Evolutionary conservation across 2,113 vertebrate species (phyloP), one percentile per base, ranked within the genome.

Genomic region (Pelvicachromis taeniatus): DNA sequence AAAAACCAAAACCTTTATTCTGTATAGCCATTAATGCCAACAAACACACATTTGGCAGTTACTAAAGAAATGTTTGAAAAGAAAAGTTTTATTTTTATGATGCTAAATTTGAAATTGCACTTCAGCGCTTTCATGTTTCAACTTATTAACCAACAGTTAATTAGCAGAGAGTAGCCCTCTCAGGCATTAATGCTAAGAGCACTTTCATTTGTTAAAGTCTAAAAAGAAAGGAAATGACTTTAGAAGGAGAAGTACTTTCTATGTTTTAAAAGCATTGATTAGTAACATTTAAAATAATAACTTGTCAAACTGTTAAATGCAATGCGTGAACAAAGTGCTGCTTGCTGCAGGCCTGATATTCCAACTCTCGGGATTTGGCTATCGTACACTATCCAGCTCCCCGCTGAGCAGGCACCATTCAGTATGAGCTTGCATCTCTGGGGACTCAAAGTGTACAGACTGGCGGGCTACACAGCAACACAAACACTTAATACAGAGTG

Each of bases 361-460:
- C 53, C 31, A 56, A 33, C 89, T 79, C 77, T 13, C 9, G 50
- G 89, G 89, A 90, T 90, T 87, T 86, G 58, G 38, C 55, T 59
- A 73, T 89, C 77, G 26, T 79, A 56, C 56, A 54, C 73, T 77
- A 19, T 63, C 68, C 58, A 23, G 81, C 78, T 89, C 83, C 90
- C 87, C 2, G 12, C 73, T 58, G 87, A 90, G 89, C 40, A 31
- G 84, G 56, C 63, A 80, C 4, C 80, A 87, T 85, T 89, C 88
- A 80, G 65, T 31, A 63, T 90, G 78, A 87, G 80, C 84, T 80
- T 40, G n/a, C 63, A 38, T 89, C 88, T 86, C 83, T 77, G 73
- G 88, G 88, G 89, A 89, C 54, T 53, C 31, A 16, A 10, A 82
- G 79, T 73, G 79, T 82, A 48, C 35, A 73, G 23, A 56, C 63